Conservation (phyloP, 2,113 vertebrate species). For the Chaetura pelagica region DNA sequence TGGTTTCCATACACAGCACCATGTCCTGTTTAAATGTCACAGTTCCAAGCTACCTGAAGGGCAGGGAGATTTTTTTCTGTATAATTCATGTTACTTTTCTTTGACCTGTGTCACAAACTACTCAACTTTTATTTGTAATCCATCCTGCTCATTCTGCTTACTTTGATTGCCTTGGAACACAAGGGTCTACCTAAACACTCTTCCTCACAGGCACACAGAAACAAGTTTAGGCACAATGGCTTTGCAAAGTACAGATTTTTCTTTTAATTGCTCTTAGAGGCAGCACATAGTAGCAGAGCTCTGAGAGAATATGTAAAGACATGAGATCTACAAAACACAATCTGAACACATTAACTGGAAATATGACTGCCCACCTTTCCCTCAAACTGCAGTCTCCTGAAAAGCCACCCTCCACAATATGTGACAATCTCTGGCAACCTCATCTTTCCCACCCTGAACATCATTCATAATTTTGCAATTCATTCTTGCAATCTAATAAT, state of each 20-base stretch:
- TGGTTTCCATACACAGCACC: background rate
- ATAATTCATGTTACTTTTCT: background rate
- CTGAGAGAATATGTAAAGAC: background rate
- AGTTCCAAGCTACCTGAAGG: background rate
- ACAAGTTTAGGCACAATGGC: background rate
- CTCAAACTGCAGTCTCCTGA: background rate
- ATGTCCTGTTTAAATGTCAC: background rate
- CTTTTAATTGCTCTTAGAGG: background rate
- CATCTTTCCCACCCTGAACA: background rate
- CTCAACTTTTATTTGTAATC: background rate
- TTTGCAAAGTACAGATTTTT: background rate
- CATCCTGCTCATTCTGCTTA: background rate
- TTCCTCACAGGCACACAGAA: background rate
- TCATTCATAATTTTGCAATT: background rate
- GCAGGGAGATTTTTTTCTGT: background rate
- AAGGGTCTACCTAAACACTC: background rate
- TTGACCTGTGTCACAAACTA: background rate
- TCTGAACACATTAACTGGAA: background rate
- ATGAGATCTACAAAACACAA: background rate
- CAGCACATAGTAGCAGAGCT: background rate
- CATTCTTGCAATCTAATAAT: background rate
- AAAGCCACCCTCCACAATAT: background rate
- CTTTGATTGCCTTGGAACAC: background rate
- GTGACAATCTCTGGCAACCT: rapidly evolving
- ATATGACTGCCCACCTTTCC: background rate